A percentile compares a stretch with the other conserved stretches of the same genome.
phyloP scores from a whole-genome alignment of 2,113 vertebrate species.

The Plecturocebus donacophilus region DNA sequence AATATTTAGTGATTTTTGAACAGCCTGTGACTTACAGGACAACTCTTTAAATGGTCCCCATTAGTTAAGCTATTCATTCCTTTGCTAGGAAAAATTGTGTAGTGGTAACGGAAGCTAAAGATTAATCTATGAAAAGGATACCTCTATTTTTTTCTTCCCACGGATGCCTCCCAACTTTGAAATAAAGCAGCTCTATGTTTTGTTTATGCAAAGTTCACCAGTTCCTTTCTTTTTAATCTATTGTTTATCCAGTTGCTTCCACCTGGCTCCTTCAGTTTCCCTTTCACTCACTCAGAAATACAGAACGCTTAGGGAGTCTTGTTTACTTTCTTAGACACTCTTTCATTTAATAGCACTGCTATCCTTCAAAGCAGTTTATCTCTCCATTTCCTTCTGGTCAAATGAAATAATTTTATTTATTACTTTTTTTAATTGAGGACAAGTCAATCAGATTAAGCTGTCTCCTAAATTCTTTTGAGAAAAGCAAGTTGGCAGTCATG shows the following conservation, averaged over 20 bases:
- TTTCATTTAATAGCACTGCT: conserved; percentile 39
- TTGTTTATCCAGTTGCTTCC: conserved; percentile 73
- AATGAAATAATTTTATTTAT: background rate
- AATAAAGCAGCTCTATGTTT: conserved; percentile 34
- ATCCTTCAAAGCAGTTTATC: background rate
- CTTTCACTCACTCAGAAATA: background rate
- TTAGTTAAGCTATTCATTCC: background rate
- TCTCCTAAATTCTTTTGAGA: conserved; percentile 30
- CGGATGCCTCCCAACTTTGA: conserved; percentile 11
- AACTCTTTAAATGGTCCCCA: background rate
- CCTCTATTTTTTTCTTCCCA: conserved; percentile 43
- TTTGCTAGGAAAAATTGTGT: conserved; percentile 22
- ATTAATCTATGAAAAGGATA: background rate
- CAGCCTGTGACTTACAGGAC: background rate
- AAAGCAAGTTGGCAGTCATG: background rate
- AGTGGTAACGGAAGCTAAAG: background rate
- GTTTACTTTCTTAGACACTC: conserved; percentile 39
- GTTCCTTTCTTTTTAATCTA: conserved; percentile 48
- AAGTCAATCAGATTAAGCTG: background rate
- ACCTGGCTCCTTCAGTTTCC: conserved; percentile 43
- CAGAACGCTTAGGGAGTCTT: background rate
- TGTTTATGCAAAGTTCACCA: background rate
- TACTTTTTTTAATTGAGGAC: background rate
- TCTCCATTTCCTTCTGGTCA: conserved; percentile 1
- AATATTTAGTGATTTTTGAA: background rate